Percentiles rank a stretch among this genome's conserved stretches.
These are phyloP conservation scores for Mylabris sibirica DNA, from an alignment of 2,888 invertebrate genomes.

Conservation along the genomic window DNA sequence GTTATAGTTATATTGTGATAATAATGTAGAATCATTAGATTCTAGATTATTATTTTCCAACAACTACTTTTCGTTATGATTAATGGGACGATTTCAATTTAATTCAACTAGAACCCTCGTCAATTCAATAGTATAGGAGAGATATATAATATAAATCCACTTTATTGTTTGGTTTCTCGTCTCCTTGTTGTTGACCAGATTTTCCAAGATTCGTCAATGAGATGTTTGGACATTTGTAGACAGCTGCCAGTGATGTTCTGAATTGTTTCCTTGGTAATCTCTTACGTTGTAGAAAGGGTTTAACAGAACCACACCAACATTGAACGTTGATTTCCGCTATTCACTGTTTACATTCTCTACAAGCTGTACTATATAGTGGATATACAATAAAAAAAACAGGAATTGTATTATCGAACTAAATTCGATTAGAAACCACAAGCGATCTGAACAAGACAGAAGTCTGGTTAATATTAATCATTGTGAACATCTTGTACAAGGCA, in stretches of 20 bases:
- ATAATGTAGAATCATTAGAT: background rate
- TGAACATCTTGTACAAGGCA: background rate
- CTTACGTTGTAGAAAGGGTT: slow-evolving; percentile 25
- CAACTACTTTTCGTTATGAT: slow-evolving; percentile 4
- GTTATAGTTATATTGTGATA: background rate
- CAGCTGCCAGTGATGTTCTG: slow-evolving; percentile 37
- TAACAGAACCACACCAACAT: slow-evolving; percentile 25
- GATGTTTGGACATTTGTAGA: slow-evolving; percentile 29
- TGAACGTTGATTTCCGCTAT: slow-evolving; percentile 31
- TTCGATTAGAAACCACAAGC: background rate
- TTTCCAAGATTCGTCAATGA: background rate
- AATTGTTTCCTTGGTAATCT: slow-evolving; percentile 35
- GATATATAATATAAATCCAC: slow-evolving; percentile 30
- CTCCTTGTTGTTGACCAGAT: slow-evolving; percentile 5
- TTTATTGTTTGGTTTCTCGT: slow-evolving; percentile 24
- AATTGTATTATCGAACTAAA: background rate
- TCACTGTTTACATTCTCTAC: slow-evolving; percentile 28
- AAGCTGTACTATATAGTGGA: slow-evolving; percentile 14
- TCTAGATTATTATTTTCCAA: background rate
- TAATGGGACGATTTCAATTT: background rate
- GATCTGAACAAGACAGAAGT: background rate
- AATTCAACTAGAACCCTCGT: slow-evolving; percentile 27
- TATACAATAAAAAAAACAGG: slow-evolving; percentile 31
- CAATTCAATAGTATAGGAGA: slow-evolving; percentile 15
- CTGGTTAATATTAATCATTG: background rate